Evolutionary conservation across 2,797 vertebrate species (phyloP), one percentile per base, ranked within the genome.

Genomic region (Oryzias dopingdopingensis): DNA sequence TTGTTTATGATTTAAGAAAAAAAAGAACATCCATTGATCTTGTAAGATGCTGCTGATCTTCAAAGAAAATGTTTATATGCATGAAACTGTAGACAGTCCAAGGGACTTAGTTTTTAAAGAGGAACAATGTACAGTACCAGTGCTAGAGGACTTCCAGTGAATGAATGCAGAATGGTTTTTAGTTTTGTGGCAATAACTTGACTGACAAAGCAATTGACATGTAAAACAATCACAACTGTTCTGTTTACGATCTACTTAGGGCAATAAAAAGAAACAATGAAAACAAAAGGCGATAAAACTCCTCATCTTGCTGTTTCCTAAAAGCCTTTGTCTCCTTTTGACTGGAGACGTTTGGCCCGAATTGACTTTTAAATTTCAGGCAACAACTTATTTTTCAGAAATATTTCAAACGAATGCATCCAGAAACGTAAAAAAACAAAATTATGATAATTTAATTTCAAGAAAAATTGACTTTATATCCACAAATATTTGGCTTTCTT

Each of bases 1-100:
- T 83, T 83, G 70, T 83, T 90, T 88, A 84, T 86, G 72, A 80
- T 82, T 89, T 80, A 0, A 18, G 16, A n/a, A 64, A 77, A 81
- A 85, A 83, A 80, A 72, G 65, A 90, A 29, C 83, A 89, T 89
- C 88, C 90, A 92, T 88, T 88, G 88, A 92, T 87, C 91, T 92
- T 92, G 90, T 92, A 92, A 91, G 88, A 93, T 92, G 92, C 92
- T 93, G 92, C 92, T 92, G 90, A 90, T 92, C 91, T 92, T 90
- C 88, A 92, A 92, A 92, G 91, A 92, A 91, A 92, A 89, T 92
- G 91, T 93, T 93, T 93, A 93, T 93, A 93, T 93, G 92, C 92
- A 93, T 93, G 92, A 92, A 93, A 92, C 92, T 93, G 92, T 93
- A 93, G 92, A 92, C 76, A 90, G 90, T 91, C 90, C 89, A 14